A percentile compares a stretch with the other conserved stretches of the same genome.
Evolutionary conservation across 2,888 invertebrate genomes (phyloP).

Genomic region (Andrena dorsata): DNA sequence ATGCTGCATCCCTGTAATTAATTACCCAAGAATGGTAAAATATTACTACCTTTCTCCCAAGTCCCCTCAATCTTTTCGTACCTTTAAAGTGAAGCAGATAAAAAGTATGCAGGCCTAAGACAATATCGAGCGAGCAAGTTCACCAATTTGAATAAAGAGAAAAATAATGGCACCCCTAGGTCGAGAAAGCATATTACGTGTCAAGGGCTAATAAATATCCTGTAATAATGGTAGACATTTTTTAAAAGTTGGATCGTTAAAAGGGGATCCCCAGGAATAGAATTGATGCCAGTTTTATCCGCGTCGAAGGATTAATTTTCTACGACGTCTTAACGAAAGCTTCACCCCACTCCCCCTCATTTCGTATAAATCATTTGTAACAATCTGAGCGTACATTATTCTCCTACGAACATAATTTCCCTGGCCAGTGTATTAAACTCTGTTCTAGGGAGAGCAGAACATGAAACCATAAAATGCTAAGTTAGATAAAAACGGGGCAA

Average conservation of each 20-base stretch:
- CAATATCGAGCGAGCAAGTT: slow-evolving; percentile 11
- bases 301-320: slow-evolving; percentile 37
- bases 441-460: neutral
- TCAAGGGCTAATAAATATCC: slow-evolving; percentile 31
- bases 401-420: slow-evolving; percentile 3
- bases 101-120: slow-evolving; percentile 4
- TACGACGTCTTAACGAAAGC: slow-evolving; percentile 32
- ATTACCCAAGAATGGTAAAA: neutral
- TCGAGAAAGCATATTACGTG: slow-evolving; percentile 19
- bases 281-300: slow-evolving; percentile 29
- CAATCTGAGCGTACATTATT: slow-evolving; percentile 10
- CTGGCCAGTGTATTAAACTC: neutral
- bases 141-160: slow-evolving; percentile 18
- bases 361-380: slow-evolving; percentile 25
- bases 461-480: neutral
- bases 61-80: slow-evolving; percentile 1
- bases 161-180: slow-evolving; percentile 11
- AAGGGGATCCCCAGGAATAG: slow-evolving; percentile 5
- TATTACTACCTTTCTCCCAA: neutral
- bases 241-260: slow-evolving; percentile 16
- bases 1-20: neutral
- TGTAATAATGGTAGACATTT: slow-evolving; percentile 3
- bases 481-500: too few relatives aligned
- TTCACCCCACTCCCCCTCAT: slow-evolving; percentile 6
- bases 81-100: neutral